A percentile compares a stretch with the other conserved stretches of the same genome.
Conservation (phyloP, 1,140 invertebrate genomes). For the Tigriopus japonicus region DNA sequence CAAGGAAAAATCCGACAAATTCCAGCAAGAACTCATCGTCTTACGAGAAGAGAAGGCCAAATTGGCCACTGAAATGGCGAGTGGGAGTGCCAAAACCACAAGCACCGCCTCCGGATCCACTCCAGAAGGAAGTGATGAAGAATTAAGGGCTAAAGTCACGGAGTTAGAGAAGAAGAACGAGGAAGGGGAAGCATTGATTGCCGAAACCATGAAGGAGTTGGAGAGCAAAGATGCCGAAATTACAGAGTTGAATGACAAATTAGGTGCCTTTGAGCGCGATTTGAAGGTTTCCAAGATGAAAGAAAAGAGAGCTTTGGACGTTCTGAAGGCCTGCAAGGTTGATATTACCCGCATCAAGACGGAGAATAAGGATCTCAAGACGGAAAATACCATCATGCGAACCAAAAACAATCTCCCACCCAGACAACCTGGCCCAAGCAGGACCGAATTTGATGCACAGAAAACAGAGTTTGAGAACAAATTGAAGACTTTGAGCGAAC, state of each 20-base stretch:
- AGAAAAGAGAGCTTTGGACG: not conserved
- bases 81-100: not conserved
- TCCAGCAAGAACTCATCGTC: not conserved
- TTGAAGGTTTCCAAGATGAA: not conserved
- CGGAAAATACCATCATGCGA: not conserved
- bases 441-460: not conserved
- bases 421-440: not conserved
- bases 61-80: not conserved
- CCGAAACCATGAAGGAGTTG: not conserved
- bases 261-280: not conserved
- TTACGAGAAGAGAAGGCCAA: not conserved
- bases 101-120: not conserved
- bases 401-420: not conserved
- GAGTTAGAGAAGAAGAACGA: not conserved
- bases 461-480: constrained; percentile 1
- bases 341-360: not conserved
- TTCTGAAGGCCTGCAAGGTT: not conserved
- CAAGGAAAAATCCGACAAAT: constrained; percentile 3
- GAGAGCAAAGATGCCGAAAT: not conserved
- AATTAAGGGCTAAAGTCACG: not conserved
- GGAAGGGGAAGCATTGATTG: not conserved
- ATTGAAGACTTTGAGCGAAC: not conserved
- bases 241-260: not conserved
- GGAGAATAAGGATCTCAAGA: not conserved
- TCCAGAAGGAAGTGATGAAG: not conserved